phyloP scores from a whole-genome alignment of 1,140 invertebrate species.

The Atta colombica region DNA sequence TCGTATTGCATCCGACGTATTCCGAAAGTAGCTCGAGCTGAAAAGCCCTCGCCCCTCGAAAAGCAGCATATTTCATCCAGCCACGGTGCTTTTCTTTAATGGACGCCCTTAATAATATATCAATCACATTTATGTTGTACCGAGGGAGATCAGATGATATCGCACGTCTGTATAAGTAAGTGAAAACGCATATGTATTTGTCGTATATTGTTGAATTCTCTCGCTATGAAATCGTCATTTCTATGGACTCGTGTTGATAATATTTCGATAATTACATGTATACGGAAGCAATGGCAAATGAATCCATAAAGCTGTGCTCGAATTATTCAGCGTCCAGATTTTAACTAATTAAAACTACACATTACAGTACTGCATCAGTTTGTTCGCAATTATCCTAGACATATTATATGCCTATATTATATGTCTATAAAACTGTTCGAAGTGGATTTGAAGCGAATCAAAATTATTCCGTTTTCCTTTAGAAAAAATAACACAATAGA shows the following conservation, averaged over 20 bases:
- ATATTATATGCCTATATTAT: too few species aligned
- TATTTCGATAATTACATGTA: conserved; percentile 66
- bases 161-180: background rate
- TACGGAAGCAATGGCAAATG: background rate
- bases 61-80: conserved; percentile 80
- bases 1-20: conserved; percentile 66
- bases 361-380: background rate
- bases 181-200: conserved; percentile 58
- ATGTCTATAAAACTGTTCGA: too few species aligned
- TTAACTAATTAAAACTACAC: background rate
- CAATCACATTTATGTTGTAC: conserved; percentile 81
- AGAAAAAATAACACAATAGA: too few species aligned
- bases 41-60: conserved; percentile 64
- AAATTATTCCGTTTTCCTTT: too few species aligned
- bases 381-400: background rate
- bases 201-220: conserved; percentile 80
- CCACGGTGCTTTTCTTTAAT: conserved; percentile 81
- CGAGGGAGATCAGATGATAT: conserved; percentile 56
- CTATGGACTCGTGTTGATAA: conserved; percentile 75
- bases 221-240: conserved; percentile 42
- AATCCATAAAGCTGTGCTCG: background rate
- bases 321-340: conserved; percentile 15
- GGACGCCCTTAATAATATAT: conserved; percentile 84
- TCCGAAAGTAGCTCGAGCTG: conserved; percentile 40
- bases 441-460: too few species aligned